Conservation (phyloP, 2,888 invertebrate genomes). For the Lymantria dispar region DNA sequence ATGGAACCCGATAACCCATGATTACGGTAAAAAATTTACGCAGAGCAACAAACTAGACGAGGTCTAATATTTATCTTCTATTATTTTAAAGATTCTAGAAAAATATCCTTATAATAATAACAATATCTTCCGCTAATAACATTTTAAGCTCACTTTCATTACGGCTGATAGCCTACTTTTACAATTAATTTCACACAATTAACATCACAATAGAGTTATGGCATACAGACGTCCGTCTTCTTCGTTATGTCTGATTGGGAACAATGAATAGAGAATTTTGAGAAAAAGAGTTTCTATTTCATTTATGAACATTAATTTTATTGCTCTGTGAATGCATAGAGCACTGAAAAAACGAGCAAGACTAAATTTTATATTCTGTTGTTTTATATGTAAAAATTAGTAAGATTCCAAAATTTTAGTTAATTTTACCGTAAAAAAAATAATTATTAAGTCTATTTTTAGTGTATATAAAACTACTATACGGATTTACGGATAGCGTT, state of each 20-base stretch:
- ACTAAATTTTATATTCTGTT: too few relatives aligned
- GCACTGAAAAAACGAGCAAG: too few relatives aligned
- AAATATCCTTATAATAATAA: not conserved
- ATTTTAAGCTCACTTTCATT: slow-evolving; percentile 5
- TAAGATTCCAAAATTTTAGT: too few relatives aligned
- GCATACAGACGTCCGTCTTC: slow-evolving; percentile 8
- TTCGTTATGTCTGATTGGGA: slow-evolving; percentile 5
- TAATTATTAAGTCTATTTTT: too few relatives aligned
- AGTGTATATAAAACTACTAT: too few relatives aligned
- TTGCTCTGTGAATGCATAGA: not conserved
- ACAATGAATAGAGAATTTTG: slow-evolving; percentile 26
- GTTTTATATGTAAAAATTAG: too few relatives aligned
- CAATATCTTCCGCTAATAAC: not conserved
- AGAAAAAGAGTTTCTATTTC: slow-evolving; percentile 23
- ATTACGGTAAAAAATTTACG: too few relatives aligned
- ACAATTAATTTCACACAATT: slow-evolving; percentile 22
- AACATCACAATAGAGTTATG: slow-evolving; percentile 22
- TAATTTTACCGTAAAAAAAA: too few relatives aligned
- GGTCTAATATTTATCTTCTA: too few relatives aligned
- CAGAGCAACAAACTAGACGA: too few relatives aligned
- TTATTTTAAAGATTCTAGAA: not conserved
- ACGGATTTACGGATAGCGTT: too few relatives aligned
- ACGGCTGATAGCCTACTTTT: not conserved
- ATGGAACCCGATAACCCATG: too few relatives aligned
- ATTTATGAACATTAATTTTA: slow-evolving; percentile 5